Evolutionary conservation across 2,113 vertebrate species (phyloP).

Genomic region (Bostrychus sinensis): DNA sequence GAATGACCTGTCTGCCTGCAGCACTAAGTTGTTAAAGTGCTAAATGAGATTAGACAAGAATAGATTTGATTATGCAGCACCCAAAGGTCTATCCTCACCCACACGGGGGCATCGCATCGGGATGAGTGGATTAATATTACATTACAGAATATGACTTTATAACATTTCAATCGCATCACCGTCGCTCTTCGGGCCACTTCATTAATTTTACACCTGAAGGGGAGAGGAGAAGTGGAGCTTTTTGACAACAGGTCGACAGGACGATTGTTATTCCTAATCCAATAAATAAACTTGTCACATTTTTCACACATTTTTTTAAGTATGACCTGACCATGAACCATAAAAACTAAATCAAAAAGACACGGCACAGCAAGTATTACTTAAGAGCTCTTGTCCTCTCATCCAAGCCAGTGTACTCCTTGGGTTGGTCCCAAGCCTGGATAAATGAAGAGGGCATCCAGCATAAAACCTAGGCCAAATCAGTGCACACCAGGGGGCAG

Average conservation of each 20-base stretch:
- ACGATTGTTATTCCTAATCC: too few species aligned
- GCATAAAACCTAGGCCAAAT: background rate
- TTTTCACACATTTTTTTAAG: too few species aligned
- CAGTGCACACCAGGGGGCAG: too few species aligned
- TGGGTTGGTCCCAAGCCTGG: too few species aligned
- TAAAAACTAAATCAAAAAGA: background rate
- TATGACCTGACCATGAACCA: background rate
- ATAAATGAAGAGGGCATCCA: background rate
- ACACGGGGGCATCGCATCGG: conserved; percentile 33
- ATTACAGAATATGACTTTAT: conserved; percentile 43
- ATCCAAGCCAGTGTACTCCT: too few species aligned
- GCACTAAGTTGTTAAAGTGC: conserved; percentile 26
- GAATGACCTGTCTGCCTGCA: conserved; percentile 23
- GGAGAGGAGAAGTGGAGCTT: background rate
- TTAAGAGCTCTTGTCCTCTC: too few species aligned
- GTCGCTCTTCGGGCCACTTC: conserved; percentile 26
- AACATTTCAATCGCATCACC: conserved; percentile 8
- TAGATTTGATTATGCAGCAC: conserved; percentile 48
- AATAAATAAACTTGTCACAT: too few species aligned
- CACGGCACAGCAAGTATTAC: too few species aligned
- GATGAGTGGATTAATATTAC: conserved; percentile 50
- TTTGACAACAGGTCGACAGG: too few species aligned
- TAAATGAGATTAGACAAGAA: conserved; percentile 58
- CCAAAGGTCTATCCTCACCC: conserved; percentile 18
- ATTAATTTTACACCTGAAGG: conserved; percentile 10